Percentiles rank a stretch among this genome's conserved stretches.
phyloP scores from a whole-genome alignment of 2,888 invertebrate species.

The Dysmachus trigonus region DNA sequence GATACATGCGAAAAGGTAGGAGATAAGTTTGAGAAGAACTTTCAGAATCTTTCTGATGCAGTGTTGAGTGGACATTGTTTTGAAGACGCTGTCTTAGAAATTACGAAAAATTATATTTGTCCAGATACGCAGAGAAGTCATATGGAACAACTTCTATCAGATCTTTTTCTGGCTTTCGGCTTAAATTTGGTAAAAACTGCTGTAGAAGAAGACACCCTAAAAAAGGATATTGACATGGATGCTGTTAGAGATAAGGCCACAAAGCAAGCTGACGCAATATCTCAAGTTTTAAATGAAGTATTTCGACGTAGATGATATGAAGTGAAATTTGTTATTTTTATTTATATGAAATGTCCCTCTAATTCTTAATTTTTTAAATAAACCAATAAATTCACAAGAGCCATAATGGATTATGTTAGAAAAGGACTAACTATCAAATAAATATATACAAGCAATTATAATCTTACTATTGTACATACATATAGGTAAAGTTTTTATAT shows the following conservation, averaged over 20 bases:
- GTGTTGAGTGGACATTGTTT: neutral
- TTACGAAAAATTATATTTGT: neutral
- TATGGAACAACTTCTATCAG: neutral
- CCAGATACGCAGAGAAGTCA: neutral
- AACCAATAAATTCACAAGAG: too few relatives aligned
- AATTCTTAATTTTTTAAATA: neutral
- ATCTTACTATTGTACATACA: too few relatives aligned
- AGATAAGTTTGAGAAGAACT: neutral
- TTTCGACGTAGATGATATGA: neutral
- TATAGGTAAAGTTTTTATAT: too few relatives aligned
- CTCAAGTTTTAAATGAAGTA: neutral
- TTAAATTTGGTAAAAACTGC: slow-evolving; percentile 22
- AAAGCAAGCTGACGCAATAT: neutral
- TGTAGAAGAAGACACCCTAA: neutral
- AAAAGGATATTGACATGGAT: neutral
- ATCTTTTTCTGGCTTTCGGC: slow-evolving; percentile 1
- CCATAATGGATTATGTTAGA: too few relatives aligned
- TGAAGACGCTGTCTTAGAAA: neutral
- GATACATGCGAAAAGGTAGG: neutral
- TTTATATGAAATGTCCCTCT: neutral
- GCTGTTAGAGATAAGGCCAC: neutral
- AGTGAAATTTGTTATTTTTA: neutral
- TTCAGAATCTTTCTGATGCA: neutral
- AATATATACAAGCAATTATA: too few relatives aligned
- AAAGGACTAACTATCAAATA: too few relatives aligned